Base-by-base conservation (phyloP, 1,140 invertebrate species). In the Apocrypta bakeri region DNA sequence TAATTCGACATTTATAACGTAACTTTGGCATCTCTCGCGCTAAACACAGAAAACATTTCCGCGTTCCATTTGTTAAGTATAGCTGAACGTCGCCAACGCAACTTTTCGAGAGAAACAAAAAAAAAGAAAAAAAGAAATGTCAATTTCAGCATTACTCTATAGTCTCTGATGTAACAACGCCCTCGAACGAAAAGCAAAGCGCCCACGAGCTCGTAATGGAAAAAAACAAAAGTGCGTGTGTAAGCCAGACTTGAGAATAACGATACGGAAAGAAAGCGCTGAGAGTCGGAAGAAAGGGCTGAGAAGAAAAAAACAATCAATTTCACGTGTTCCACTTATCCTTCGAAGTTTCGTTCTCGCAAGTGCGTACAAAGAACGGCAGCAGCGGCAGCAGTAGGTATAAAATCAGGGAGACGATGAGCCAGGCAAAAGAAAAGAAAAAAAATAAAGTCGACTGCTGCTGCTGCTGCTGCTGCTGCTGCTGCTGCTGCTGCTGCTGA, bases 251-350 rank as follows among this genome's bases (percentile, higher is more conserved):
- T 64, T 6, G 25, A 64, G n/a, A 64, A 64, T 24, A 64, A 56
- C 21, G 7, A 69, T 21, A 24, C 14, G 4, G 48, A 56, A 56
- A 29, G n/a, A 6, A 27, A 27, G 12, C 29, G 63, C 9, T 37
- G 68, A 25, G 14, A 17, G n/a, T 24, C 63, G n/a, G 12, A 66
- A 14, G 4, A 27, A 21, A 25, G 27, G 25, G 17, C 1, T 17
- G 14, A 25, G 69, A 17, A 25, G 21, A 29, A 24, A 37, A 71
- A 79, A 80, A 75, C 24, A 81, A 81, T 75, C 71, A 75, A 81
- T 75, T 81, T 74, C 56, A 68, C 56, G 76, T 37, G 61, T 29
- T 73, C 71, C 33, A 73, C 71, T 73, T 73, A 68, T 48, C 56
- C 37, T 61, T 27, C 2, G 48, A 72, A 72, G 71, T 29, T 56